Base-by-base conservation (phyloP, 2,888 invertebrate genomes). In the Drosophila quasianomalipes region DNA sequence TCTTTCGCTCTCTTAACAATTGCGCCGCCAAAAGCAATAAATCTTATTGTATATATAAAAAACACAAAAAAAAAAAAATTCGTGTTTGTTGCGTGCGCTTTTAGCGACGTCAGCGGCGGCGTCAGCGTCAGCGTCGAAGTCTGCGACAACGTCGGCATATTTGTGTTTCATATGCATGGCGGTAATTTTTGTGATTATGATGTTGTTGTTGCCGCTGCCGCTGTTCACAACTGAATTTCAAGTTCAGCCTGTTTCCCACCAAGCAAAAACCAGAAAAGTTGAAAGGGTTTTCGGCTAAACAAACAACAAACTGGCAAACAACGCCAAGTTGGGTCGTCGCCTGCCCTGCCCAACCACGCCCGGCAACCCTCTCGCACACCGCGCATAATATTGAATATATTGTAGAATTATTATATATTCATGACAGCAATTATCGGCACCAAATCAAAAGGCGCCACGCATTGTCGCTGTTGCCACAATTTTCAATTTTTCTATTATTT, bases 141-240 rank as follows among this genome's bases (percentile, higher is more conserved):
- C 54, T 53, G 54, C 79, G 52, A 52, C 68, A 54, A 59, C 68
- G 67, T 41, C 78, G 75, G 73, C 59, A 81, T 82, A 89, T 89
- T 89, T 87, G 83, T 79, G 83, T 87, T 87, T 87, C 85, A 87
- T 88, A 89, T 88, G 87, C 87, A 89, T 85, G 89, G 85, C 85
- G 85, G 87, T 89, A 88, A 88, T 87, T 83, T 86, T 79, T 83
- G 79, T 89, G 82, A 87, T 83, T 83, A 80, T 87, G 83, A 81
- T 85, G 85, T 87, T 85, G 80, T 70, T 79, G 70, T n/a, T 64
- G 53, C 9, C 16, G 47, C 47, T 81, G 71, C 60, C 78, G 81
- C 26, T 68, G 63, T 62, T 59, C 67, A 41, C 79, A 70, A 67
- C 74, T 62, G 65, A 70, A 81, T 81, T 88, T 87, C 86, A 88